phyloP scores from a whole-genome alignment of 1,140 invertebrate species.

The Thalassaphorura encarpata region DNA sequence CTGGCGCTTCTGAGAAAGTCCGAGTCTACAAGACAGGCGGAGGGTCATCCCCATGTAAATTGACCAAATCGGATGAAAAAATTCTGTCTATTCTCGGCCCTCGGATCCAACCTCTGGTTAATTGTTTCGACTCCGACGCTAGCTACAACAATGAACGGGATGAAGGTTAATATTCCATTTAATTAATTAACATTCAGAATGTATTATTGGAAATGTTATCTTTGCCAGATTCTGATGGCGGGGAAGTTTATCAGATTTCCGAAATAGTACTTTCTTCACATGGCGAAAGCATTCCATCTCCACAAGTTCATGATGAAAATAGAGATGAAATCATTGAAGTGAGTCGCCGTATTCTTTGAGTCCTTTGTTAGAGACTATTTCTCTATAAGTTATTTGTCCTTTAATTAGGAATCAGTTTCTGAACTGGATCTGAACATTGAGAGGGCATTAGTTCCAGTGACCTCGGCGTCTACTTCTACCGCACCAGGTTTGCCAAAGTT shows the following conservation, averaged over 20 bases:
- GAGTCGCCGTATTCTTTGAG: no score
- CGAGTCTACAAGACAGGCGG: constrained; percentile 4
- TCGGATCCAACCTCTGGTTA: background rate
- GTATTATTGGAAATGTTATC: background rate
- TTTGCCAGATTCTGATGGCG: background rate
- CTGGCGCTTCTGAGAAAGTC: background rate
- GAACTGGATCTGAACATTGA: no score
- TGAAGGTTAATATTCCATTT: no score
- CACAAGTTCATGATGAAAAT: background rate
- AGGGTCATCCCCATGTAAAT: background rate
- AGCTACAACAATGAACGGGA: no score
- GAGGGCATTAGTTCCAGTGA: no score
- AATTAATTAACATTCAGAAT: background rate
- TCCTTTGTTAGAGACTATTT: no score
- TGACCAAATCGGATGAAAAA: background rate
- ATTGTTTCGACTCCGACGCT: background rate
- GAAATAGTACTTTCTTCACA: background rate
- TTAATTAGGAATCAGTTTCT: no score
- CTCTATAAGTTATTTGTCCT: no score
- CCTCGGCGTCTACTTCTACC: no score
- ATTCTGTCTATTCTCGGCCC: background rate
- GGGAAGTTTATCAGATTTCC: background rate
- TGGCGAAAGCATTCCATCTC: background rate
- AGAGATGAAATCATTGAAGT: no score
- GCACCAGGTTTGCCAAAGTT: no score